Conservation (phyloP, 2,888 invertebrate species). For the Caenorhabditis panamensis region DNA sequence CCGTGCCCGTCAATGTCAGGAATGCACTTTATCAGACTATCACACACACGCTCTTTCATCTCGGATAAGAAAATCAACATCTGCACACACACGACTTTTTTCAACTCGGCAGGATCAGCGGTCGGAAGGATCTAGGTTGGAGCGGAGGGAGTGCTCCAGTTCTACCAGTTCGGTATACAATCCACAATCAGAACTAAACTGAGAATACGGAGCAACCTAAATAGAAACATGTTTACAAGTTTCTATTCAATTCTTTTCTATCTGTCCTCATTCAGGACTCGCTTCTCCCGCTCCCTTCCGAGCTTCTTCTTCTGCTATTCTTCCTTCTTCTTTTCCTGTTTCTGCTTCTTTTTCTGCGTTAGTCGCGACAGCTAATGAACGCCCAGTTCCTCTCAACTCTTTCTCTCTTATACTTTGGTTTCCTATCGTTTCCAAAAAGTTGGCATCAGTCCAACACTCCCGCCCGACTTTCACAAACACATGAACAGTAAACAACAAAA, state of each 20-base stretch:
- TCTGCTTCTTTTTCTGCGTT: constrained; percentile 27
- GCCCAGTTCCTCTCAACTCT: constrained; percentile 39
- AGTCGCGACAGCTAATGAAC: constrained; percentile 48
- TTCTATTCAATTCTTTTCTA: constrained; percentile 59
- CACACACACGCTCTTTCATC: constrained; percentile 27
- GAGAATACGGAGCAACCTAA: constrained; percentile 43
- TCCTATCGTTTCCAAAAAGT: constrained; percentile 15
- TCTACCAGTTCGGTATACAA: constrained; percentile 16
- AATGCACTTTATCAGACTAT: constrained; percentile 44
- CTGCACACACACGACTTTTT: not conserved
- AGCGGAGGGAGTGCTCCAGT: no score
- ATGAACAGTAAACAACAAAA: constrained; percentile 40
- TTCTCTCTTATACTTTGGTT: constrained; percentile 20
- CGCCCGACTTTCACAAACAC: not conserved
- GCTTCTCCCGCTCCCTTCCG: constrained; percentile 26
- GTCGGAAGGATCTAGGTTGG: not conserved
- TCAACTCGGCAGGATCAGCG: constrained; percentile 4
- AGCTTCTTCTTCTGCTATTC: constrained; percentile 16
- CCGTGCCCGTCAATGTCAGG: constrained; percentile 4
- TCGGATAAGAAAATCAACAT: constrained; percentile 16
- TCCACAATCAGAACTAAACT: constrained; percentile 45
- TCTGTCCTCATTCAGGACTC: constrained; percentile 51
- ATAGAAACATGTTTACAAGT: constrained; percentile 59
- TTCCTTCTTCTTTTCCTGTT: constrained; percentile 20
- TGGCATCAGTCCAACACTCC: constrained; percentile 30